Evolutionary conservation across 2,113 vertebrate species (phyloP), one percentile per base, ranked within the genome.

Genomic region (Hystrix brachyura): DNA sequence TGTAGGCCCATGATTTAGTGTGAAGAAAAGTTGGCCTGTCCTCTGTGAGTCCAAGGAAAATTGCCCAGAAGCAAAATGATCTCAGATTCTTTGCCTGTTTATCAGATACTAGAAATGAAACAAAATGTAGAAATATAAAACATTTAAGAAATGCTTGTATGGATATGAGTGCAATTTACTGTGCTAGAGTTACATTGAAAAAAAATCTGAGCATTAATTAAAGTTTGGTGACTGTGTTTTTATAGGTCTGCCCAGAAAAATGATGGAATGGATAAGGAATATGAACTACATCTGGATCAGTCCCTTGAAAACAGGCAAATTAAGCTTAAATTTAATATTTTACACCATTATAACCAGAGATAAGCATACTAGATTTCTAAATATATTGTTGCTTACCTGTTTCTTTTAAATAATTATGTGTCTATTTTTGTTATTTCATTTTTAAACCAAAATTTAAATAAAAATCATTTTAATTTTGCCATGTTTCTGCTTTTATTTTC

Each of bases 221-320:
- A n/a, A 62, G 19, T 69, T 95, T 95, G 0, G 0, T 96, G 60
- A 76, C 95, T 95, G 19, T 97, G 12, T 65, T 92, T 94, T 90
- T 67, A 18, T 57, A 99, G 99, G 95, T 97, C 98, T 71, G n/a
- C 34, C 13, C 98, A 96, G 97, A 97, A 87, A 76, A 98, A 98
- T 84, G 95, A 97, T 17, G 99, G 99, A 27, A 98, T 98, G 91
- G 98, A 98, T 27, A 95, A 96, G 84, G 97, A 98, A 46, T 99
- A 98, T 87, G 98, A 99, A 0, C 6, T 1, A 0, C 95, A 97
- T 81, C 89, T 99, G 60, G 98, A 96, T 1, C 88, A 98, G 0
- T 99, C 98, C 86, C 90, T 99, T 0, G 98, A 99, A 60, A 97
- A 98, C 95, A 99, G 99, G 99, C 99, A 98, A 99, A 97, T 94